Percentiles rank a stretch among this genome's conserved stretches.
Conservation (phyloP, 2,888 invertebrate genomes). For the Leistus spinibarbis region DNA sequence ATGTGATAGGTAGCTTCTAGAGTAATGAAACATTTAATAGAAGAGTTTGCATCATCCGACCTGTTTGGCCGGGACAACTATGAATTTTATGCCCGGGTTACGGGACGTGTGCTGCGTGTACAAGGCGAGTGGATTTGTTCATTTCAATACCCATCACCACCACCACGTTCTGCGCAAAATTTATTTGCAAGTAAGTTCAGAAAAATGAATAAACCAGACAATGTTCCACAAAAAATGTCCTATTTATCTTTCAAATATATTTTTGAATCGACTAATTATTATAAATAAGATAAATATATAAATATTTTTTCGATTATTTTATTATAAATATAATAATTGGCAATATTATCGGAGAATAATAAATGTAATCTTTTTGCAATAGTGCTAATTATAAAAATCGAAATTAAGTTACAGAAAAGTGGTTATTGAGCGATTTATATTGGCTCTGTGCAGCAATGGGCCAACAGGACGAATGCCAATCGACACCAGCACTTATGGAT, state of each 20-base stretch:
- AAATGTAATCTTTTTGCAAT: background rate
- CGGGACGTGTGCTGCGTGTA: slow-evolving; percentile 88
- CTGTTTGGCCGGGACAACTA: slow-evolving; percentile 94
- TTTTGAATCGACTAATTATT: too few species aligned
- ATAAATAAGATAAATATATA: too few species aligned
- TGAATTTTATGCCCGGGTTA: slow-evolving; percentile 93
- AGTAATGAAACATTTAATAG: slow-evolving; percentile 96
- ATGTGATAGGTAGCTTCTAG: slow-evolving; percentile 82
- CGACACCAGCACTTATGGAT: slow-evolving; percentile 82
- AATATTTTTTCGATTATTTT: background rate
- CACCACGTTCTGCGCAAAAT: slow-evolving; percentile 68
- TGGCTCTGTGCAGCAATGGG: slow-evolving; percentile 66
- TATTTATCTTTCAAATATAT: too few species aligned
- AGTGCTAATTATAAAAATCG: background rate
- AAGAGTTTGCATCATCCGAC: slow-evolving; percentile 95
- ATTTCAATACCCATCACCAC: slow-evolving; percentile 85
- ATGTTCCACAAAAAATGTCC: background rate
- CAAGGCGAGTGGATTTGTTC: slow-evolving; percentile 97
- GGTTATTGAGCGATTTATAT: background rate
- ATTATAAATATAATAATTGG: too few species aligned
- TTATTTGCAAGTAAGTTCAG: slow-evolving; percentile 70
- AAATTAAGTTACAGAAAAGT: background rate
- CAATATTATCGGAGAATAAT: background rate
- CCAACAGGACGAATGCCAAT: slow-evolving; percentile 88
- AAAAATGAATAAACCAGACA: background rate